Evolutionary conservation across 2,888 invertebrate species (phyloP), one percentile per base, ranked within the genome.

Genomic region (Papilio demoleus): DNA sequence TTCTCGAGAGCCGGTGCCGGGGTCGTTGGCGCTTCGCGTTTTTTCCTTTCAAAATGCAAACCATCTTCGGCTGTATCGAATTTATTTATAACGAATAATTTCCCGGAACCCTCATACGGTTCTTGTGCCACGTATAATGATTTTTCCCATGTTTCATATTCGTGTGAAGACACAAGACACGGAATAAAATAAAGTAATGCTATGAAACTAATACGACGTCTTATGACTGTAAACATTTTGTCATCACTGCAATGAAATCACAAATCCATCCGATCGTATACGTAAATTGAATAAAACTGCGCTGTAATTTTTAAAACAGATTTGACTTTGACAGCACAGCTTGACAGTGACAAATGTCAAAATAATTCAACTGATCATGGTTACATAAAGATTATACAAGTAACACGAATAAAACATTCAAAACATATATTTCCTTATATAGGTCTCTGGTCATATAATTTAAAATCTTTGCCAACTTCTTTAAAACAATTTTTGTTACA

Each of bases 141-240:
- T 71, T 77, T 79, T 67, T 80, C 83, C 66, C 79, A 73, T 42
- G 79, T 76, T 65, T 85, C 90, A 88, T 89, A 82, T 50, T 80
- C 85, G 65, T 74, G 80, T 70, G 82, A 75, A 74, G 84, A 77
- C 73, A 81, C 73, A 62, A 76, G 85, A 76, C 78, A 82, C 64
- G 88, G 80, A 74, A 88, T 74, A 74, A 85, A 76, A 82, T 77
- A 84, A 76, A 88, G 70, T 72, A 88, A 72, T 75, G 80, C 74
- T 76, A 88, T 74, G 72, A 86, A 80, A 81, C 78, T 77, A 74
- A 87, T 77, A 79, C 79, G 78, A 82, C 82, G 84, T 81, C 84
- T 82, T 81, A 87, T 81, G 78, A 78, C 76, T 79, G 87, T 81
- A 79, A 88, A 85, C 92, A 92, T 92, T 90, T 90, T 92, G 88